Conservation (phyloP, 2,113 vertebrate species). For the Phylloscopus whistleri region DNA sequence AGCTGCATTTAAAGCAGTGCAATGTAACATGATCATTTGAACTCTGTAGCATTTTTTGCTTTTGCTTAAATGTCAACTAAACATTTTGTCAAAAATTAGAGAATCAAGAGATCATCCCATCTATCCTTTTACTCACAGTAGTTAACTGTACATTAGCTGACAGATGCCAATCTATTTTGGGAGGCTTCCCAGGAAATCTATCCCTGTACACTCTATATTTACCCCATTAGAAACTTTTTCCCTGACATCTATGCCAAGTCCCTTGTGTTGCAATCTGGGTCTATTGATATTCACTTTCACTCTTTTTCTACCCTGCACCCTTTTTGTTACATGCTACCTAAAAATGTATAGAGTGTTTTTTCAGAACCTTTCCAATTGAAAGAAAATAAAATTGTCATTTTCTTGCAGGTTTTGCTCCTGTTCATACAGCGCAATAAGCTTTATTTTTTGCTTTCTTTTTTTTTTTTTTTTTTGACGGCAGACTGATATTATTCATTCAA, state of each 20-base stretch:
- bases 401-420: neutral
- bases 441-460: neutral
- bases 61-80: neutral
- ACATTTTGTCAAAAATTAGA: neutral
- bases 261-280: neutral
- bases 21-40: neutral
- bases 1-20: neutral
- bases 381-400: neutral
- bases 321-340: neutral
- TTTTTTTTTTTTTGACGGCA: neutral
- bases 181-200: slow-evolving; percentile 8
- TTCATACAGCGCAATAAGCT: neutral
- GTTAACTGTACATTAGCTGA: neutral
- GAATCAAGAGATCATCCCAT: neutral
- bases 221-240: neutral
- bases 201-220: neutral
- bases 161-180: neutral
- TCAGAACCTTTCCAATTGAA: neutral
- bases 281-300: neutral
- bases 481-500: neutral
- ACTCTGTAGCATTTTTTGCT: neutral
- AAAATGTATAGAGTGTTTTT: neutral
- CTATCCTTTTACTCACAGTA: neutral
- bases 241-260: neutral
- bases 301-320: neutral